Conservation (phyloP, 2,888 invertebrate genomes). For the Rhabditophanes sp. region DNA sequence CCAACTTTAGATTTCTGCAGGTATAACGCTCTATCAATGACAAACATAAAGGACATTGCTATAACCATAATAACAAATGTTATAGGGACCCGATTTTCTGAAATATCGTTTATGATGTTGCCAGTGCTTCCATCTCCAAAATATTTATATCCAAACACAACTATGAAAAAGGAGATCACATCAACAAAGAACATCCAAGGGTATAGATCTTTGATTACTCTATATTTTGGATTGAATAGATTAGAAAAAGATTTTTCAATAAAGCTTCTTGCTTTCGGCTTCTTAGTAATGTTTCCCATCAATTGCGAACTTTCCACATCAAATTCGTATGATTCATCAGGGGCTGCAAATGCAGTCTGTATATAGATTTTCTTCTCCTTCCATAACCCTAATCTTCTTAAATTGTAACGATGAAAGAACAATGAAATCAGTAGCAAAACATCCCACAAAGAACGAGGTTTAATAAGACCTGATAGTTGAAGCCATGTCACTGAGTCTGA, state of each 20-base stretch:
- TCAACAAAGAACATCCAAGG: constrained; percentile 96
- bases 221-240: constrained; percentile 61
- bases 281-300: no score
- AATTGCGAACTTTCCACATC: background rate
- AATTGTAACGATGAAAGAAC: constrained; percentile 69
- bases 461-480: no score
- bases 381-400: constrained; percentile 69
- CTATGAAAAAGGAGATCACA: constrained; percentile 85
- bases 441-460: constrained; percentile 78
- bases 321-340: background rate
- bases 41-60: constrained; percentile 77
- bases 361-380: constrained; percentile 50
- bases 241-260: constrained; percentile 43
- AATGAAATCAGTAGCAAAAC: constrained; percentile 71
- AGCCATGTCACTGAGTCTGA: no score
- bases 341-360: constrained; percentile 12
- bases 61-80: constrained; percentile 88
- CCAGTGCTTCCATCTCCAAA: constrained; percentile 42
- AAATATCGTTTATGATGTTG: constrained; percentile 32
- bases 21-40: constrained; percentile 85
- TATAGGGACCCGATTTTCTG: constrained; percentile 57
- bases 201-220: constrained; percentile 68
- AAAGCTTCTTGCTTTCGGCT: no score
- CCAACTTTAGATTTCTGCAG: constrained; percentile 77
- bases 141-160: constrained; percentile 65